Evolutionary conservation across 2,888 invertebrate genomes (phyloP).

Genomic region (Chymomyza fuscimana): DNA sequence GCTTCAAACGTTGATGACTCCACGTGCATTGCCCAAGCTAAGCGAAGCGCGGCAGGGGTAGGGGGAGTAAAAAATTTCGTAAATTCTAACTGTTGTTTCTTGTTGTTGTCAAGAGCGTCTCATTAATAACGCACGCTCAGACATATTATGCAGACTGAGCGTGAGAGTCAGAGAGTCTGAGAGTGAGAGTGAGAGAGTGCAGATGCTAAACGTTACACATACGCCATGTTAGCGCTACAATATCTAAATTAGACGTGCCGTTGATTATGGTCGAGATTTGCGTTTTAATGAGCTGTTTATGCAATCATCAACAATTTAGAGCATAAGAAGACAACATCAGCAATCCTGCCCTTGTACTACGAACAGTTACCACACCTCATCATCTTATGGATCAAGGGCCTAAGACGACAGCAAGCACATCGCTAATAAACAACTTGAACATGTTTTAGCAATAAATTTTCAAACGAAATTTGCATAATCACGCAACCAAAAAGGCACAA

Average conservation of each 20-base stretch:
- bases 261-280: conserved; percentile 35
- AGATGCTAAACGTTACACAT: conserved; percentile 25
- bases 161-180: no score
- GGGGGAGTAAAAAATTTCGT: not conserved
- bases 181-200: not conserved
- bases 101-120: conserved; percentile 47
- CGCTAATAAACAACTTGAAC: conserved; percentile 24
- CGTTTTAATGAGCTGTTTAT: conserved; percentile 70
- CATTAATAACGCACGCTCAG: conserved; percentile 62
- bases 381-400: not conserved
- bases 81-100: conserved; percentile 15
- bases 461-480: conserved; percentile 65
- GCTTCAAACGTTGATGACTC: not conserved
- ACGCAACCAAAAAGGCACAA: conserved; percentile 21
- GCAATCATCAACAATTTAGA: conserved; percentile 40
- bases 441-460: conserved; percentile 60
- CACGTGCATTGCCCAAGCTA: not conserved
- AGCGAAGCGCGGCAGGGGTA: not conserved
- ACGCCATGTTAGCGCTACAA: conserved; percentile 39
- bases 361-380: not conserved
- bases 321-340: not conserved
- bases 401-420: not conserved
- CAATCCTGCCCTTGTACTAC: conserved; percentile 16
- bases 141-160: conserved; percentile 42
- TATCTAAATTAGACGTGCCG: conserved; percentile 44